Evolutionary conservation across 2,888 invertebrate genomes (phyloP), one percentile per base, ranked within the genome.

Genomic region (Cenopis cana): DNA sequence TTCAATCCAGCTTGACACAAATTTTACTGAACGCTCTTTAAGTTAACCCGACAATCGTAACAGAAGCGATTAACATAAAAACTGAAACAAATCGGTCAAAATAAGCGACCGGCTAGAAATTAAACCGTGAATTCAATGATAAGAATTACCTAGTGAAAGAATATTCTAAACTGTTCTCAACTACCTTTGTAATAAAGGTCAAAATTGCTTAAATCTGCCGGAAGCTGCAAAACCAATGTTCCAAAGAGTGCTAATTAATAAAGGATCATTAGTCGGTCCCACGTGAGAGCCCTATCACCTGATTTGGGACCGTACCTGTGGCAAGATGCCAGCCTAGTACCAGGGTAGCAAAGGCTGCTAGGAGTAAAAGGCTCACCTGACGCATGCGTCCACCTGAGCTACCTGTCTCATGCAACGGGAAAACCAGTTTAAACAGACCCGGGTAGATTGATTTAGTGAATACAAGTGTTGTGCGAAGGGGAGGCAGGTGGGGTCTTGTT

Each of bases 271-370:
- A 83, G 76, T 70, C 66, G 75, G 81, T 77, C 78, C 81, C 82
- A 76, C 82, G 78, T 85, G 86, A 83, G 88, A 86, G 79, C 79
- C 81, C 73, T 79, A 77, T 80, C 88, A 89, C 89, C 88, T 89
- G 89, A 78, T 85, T 88, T 85, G 87, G 87, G 85, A 90, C 88
- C 89, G 82, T 93, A 93, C 94, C 94, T 93, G 93, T 94, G 94
- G 93, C 94, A 93, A 88, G 81, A 86, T 94, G 94, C 94, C 94
- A 94, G 93, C 88, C 92, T 85, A 79, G 84, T 92, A 93, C 92
- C 86, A 93, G 92, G 93, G 77, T 74, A 78, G 69, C 84, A 91
- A 78, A 79, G 80, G 54, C 38, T 59, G 62, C 60, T 69, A 86
- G 85, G 86, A 90, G 88, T 61, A 73, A 70, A 41, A 36, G 66